Base-by-base conservation (phyloP, 2,888 invertebrate genomes). In the Drosophila kanekoi region DNA sequence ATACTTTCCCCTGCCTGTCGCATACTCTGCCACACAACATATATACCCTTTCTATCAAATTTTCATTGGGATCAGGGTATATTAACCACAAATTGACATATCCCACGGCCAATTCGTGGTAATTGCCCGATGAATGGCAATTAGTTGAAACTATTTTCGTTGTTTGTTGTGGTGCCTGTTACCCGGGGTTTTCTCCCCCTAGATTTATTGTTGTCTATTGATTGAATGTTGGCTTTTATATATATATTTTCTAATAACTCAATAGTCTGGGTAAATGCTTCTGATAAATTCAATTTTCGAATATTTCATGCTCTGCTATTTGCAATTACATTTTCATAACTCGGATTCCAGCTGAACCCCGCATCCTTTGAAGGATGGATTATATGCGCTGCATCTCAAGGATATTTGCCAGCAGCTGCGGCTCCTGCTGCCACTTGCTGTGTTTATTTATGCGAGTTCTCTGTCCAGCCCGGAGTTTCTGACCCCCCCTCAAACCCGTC, bases 361-460 rank as follows among this genome's bases (percentile, higher is more conserved):
- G 67, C 67, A 77, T 57, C 64, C 62, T 65, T 66, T 64, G 41
- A 52, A 56, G 62, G 62, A 28, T 37, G 14, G 37, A 23, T 5
- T 5, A 16, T 54, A 40, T 59, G 35, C 57, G 38, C 51, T 58
- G 62, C 75, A 66, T 72, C 80, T 80, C 64, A 74, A 84, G 77
- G 61, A 80, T 89, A 58, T 72, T 73, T 57, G 63, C 53, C 43
- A 33, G 41, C 61, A 57, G 58, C 64, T 67, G 45, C 65, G 18
- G 14, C 53, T 38, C 43, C 51, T 58, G 45, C 68, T 54, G 70
- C 64, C 70, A 63, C 70, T 65, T 52, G 18, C n/a, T n/a, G 58
- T 51, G 51, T 48, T 88, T 89, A 89, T 82, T 89, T 82, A 82
- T 89, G 81, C 59, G 67, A 53, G 54, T 60, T 59, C 67, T 40